These are phyloP conservation scores for Diadema setosum DNA, from an alignment of 35 echinoderm and acorn worm genomes.

Conservation along the genomic window DNA sequence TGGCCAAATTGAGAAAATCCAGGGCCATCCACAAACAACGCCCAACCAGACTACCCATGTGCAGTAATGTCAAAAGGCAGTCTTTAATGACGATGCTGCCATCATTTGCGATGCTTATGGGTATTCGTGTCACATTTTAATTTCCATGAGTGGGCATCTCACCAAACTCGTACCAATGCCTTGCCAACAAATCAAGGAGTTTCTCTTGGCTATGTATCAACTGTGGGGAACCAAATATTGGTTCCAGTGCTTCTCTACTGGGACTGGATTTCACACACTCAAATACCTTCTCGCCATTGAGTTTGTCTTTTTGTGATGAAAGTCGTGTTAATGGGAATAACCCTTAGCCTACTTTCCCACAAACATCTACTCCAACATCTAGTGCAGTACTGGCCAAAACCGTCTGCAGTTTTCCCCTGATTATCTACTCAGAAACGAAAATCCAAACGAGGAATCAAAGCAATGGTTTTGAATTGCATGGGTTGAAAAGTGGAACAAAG, in stretches of 20 bases:
- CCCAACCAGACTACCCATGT: not conserved
- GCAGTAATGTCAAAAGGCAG: not conserved
- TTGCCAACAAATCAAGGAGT: not conserved
- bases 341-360: not conserved
- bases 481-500: not conserved
- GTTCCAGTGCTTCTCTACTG: not conserved
- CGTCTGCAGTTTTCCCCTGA: not conserved
- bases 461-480: slow-evolving; percentile 47
- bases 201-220: not conserved
- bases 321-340: not conserved
- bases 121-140: not conserved
- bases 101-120: not conserved
- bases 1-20: slow-evolving; percentile 19
- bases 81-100: not conserved
- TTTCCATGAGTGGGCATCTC: not conserved
- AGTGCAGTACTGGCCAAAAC: not conserved
- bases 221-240: not conserved
- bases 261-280: not conserved
- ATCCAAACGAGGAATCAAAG: not conserved
- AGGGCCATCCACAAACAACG: not conserved
- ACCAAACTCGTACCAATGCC: not conserved
- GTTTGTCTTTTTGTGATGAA: not conserved
- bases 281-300: not conserved
- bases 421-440: too few relatives aligned
- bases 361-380: not conserved